Evolutionary conservation across 2,888 invertebrate species (phyloP).

Genomic region (Aromia moschata): DNA sequence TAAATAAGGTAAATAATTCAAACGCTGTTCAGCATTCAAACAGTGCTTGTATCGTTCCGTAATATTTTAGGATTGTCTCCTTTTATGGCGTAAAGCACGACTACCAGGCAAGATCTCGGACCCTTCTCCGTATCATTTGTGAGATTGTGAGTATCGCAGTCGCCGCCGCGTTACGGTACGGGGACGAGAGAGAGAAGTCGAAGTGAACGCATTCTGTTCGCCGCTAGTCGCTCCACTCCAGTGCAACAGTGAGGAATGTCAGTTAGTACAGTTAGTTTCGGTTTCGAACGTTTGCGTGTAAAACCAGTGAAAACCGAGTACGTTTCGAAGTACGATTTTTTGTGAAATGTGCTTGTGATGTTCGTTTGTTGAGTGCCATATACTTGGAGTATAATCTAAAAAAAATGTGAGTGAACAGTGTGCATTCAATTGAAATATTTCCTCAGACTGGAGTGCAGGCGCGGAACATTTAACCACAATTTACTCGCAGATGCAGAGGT

Average conservation of each 20-base stretch:
- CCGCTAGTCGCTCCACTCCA: conserved; percentile 30
- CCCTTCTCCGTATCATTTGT: conserved; percentile 10
- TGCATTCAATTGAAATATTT: conserved; percentile 1
- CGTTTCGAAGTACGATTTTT: neutral
- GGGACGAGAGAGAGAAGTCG: conserved; percentile 20
- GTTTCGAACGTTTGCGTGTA: conserved; percentile 11
- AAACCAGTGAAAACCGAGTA: conserved; percentile 7
- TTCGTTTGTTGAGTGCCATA: conserved; percentile 13
- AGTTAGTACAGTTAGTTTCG: conserved; percentile 28
- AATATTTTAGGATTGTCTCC: too few relatives aligned
- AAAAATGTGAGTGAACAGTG: conserved; percentile 10
- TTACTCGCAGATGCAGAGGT: conserved; percentile 11
- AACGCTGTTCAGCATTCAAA: too few relatives aligned
- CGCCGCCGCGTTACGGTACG: conserved; percentile 11
- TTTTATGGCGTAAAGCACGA: too few relatives aligned
- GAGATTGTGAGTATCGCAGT: conserved; percentile 10
- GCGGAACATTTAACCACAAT: neutral
- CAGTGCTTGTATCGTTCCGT: too few relatives aligned
- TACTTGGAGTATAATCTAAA: conserved; percentile 3
- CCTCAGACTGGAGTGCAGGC: conserved; percentile 6
- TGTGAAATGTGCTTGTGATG: conserved; percentile 17
- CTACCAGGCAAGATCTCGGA: too few relatives aligned
- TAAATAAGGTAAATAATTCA: too few relatives aligned
- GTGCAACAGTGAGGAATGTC: conserved; percentile 29
- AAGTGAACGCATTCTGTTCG: conserved; percentile 28